phyloP scores from a whole-genome alignment of 2,797 vertebrate genomes.

The Champsocephalus gunnari region DNA sequence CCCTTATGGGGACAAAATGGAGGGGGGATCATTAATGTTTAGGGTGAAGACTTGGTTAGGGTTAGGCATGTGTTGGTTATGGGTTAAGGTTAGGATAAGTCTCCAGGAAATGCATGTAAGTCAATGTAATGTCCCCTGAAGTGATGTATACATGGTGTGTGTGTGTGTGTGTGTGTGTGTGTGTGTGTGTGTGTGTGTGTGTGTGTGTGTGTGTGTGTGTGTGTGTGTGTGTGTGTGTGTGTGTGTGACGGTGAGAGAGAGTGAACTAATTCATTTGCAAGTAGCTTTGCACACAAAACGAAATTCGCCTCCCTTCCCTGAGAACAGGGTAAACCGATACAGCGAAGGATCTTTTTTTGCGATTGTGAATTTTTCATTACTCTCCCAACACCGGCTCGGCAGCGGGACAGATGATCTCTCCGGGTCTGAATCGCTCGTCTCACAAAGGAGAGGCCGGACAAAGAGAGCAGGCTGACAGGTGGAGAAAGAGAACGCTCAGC shows the following conservation, averaged over 20 bases:
- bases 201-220: background rate
- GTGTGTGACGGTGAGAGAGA: background rate
- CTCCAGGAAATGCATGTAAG: no score
- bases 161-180: background rate
- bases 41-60: no score
- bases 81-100: no score
- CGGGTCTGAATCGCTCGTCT: slow-evolving; percentile 1
- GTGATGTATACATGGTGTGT: no score
- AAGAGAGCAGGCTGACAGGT: slow-evolving; percentile 22
- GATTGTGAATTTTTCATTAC: slow-evolving; percentile 33
- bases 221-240: background rate
- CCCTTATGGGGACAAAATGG: no score
- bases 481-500: slow-evolving; percentile 16
- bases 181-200: background rate
- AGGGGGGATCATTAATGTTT: no score
- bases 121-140: no score
- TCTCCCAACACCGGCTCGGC: slow-evolving; percentile 8
- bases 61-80: no score
- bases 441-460: slow-evolving; percentile 9
- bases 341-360: slow-evolving; percentile 9
- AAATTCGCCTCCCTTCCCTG: slow-evolving; percentile 20
- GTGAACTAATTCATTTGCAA: slow-evolving; percentile 4
- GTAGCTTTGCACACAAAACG: background rate
- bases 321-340: slow-evolving; percentile 51
- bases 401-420: slow-evolving; percentile 37